A percentile compares a stretch with the other conserved stretches of the same genome.
These are phyloP conservation scores for Knipowitschia caucasica DNA, from an alignment of 2,797 vertebrate genomes.

Conservation along the genomic window DNA sequence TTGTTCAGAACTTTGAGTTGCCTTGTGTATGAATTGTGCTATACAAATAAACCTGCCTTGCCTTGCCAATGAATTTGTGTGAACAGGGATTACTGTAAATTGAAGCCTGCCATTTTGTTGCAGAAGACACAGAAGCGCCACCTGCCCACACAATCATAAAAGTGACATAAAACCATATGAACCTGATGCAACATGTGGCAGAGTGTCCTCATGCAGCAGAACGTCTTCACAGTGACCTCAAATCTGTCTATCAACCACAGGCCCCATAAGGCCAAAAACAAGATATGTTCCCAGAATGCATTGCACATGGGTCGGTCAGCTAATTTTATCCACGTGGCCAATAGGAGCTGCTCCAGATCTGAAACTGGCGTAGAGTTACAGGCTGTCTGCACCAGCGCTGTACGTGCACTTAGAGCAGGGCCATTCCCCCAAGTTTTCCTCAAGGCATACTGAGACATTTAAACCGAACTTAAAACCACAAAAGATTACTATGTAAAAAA, in stretches of 20 bases:
- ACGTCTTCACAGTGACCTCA: constrained; percentile 55
- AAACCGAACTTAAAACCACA: no score
- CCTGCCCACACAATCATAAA: no score
- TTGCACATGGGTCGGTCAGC: constrained; percentile 74
- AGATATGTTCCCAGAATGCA: constrained; percentile 79
- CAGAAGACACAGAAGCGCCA: no score
- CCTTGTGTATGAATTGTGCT: no score
- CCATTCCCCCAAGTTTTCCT: not conserved
- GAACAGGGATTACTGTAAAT: no score
- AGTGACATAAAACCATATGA: no score
- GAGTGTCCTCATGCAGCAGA: constrained; percentile 6
- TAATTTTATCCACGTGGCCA: constrained; percentile 74
- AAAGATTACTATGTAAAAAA: no score
- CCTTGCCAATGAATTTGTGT: no score
- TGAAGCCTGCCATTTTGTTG: no score
- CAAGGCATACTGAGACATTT: no score
- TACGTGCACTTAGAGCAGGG: constrained; percentile 26
- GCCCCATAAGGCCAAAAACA: constrained; percentile 72
- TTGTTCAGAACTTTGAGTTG: no score
- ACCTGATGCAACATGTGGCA: not conserved
- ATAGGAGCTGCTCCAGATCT: constrained; percentile 59
- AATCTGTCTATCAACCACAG: constrained; percentile 33
- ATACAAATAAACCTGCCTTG: no score
- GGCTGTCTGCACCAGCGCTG: constrained; percentile 29
- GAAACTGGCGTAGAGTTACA: constrained; percentile 63